phyloP scores from a whole-genome alignment of 2,113 vertebrate species.

The Sylvia atricapilla region DNA sequence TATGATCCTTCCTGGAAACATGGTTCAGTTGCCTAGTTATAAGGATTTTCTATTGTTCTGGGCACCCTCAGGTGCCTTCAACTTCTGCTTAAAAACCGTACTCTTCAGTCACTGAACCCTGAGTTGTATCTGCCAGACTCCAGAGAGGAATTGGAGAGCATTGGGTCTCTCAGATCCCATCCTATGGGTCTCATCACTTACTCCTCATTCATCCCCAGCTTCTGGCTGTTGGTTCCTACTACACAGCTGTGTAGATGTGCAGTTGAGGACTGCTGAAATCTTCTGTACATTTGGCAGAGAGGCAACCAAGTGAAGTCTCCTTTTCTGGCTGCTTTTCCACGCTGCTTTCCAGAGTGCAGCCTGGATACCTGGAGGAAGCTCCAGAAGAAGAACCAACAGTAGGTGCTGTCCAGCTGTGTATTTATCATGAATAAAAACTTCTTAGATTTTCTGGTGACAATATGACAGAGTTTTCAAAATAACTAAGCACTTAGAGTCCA shows the following conservation, averaged over 20 bases:
- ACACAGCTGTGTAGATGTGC: background rate
- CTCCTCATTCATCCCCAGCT: background rate
- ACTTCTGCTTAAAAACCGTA: background rate
- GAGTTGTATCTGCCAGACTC: background rate
- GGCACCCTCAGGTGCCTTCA: background rate
- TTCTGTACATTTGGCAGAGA: background rate
- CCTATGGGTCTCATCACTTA: accelerated
- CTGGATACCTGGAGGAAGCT: background rate
- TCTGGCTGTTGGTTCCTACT: background rate
- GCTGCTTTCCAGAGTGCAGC: background rate
- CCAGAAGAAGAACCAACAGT: background rate
- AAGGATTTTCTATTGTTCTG: background rate
- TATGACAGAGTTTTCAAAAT: background rate
- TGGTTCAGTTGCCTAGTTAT: background rate
- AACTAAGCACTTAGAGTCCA: background rate
- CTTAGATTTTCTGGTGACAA: background rate
- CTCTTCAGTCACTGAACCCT: background rate
- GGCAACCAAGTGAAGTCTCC: background rate
- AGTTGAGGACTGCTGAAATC: background rate
- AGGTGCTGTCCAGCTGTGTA: background rate
- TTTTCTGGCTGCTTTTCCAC: background rate
- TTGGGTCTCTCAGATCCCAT: background rate
- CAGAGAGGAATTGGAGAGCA: background rate
- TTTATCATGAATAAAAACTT: background rate
- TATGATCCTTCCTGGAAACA: background rate